phyloP scores from a whole-genome alignment of 2,888 invertebrate species.

The Nephrotoma appendiculata region DNA sequence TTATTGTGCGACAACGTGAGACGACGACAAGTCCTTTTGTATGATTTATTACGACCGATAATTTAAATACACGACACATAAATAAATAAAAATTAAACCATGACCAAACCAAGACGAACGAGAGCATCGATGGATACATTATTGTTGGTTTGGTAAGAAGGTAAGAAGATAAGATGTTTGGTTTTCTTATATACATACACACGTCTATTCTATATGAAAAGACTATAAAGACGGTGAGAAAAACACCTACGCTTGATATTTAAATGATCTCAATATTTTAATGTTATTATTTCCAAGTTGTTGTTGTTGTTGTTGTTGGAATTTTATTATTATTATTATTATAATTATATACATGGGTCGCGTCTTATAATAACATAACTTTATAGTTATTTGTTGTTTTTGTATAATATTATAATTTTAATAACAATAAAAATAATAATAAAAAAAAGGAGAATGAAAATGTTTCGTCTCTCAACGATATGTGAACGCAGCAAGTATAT shows the following conservation, averaged over 20 bases:
- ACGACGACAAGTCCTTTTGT: background rate
- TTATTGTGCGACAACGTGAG: background rate
- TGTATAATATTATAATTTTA: background rate
- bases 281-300: background rate
- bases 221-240: background rate
- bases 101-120: background rate
- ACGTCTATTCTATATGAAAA: background rate
- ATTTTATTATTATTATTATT: background rate
- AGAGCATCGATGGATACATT: background rate
- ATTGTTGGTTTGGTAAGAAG: background rate
- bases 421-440: background rate
- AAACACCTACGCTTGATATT: background rate
- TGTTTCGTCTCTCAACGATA: background rate
- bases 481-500: background rate
- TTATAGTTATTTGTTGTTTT: background rate
- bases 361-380: background rate
- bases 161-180: background rate
- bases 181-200: background rate
- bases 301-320: background rate
- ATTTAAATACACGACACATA: background rate
- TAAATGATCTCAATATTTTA: background rate
- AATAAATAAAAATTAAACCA: slow-evolving; percentile 1
- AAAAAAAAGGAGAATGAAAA: background rate
- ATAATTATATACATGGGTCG: background rate
- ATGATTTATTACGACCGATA: background rate